Conservation (phyloP, 2,797 vertebrate genomes). For the Diceros bicornis region DNA sequence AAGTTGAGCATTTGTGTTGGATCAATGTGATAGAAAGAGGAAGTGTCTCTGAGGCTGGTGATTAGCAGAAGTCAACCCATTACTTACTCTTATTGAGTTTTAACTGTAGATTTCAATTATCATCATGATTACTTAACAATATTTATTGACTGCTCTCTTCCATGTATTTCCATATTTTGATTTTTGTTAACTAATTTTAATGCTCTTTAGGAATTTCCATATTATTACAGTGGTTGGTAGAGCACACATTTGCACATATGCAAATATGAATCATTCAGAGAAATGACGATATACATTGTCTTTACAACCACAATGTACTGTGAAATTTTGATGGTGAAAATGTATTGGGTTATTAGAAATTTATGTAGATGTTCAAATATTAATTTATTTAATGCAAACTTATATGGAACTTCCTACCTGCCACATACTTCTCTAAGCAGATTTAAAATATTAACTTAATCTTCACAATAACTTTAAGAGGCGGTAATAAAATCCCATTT, state of each 20-base stretch:
- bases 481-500: not conserved
- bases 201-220: not conserved
- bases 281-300: not conserved
- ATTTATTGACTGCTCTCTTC: not conserved
- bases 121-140: not conserved
- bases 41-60: not conserved
- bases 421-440: not conserved
- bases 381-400: not conserved
- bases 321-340: not conserved
- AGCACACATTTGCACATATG: not conserved
- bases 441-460: not conserved
- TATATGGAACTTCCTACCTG: not conserved
- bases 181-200: slow-evolving; percentile 8
- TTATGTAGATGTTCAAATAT: not conserved
- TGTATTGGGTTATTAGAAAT: not conserved
- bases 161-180: not conserved
- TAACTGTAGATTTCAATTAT: slow-evolving; percentile 39
- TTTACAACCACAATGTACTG: not conserved
- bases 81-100: slow-evolving; percentile 38
- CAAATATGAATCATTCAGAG: not conserved
- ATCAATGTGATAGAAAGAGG: not conserved
- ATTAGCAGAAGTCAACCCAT: not conserved
- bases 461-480: not conserved
- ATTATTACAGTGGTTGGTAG: not conserved
- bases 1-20: not conserved